Percentiles rank a stretch among this genome's conserved stretches.
Conservation (phyloP, 2,113 vertebrate species). For the Pontoporia blainvillei region DNA sequence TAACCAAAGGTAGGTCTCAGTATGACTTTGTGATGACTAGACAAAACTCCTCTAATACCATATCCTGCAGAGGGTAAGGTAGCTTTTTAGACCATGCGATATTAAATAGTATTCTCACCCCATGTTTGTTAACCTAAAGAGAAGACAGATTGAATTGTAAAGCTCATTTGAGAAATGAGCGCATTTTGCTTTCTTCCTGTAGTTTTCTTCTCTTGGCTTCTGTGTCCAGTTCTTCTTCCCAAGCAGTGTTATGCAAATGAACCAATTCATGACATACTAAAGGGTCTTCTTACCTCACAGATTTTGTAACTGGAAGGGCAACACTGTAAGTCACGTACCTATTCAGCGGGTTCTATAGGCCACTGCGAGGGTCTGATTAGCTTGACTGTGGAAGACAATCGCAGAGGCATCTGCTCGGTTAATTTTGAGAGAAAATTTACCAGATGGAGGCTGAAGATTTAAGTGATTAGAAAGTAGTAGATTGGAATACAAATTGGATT, state of each 20-base stretch:
- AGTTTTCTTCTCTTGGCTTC: conserved; percentile 72
- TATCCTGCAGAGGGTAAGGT: not conserved
- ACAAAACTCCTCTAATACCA: not conserved
- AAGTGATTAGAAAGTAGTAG: conserved; percentile 98
- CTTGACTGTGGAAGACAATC: conserved; percentile 90
- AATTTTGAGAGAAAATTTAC: conserved; percentile 90
- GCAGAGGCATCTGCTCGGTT: conserved; percentile 93
- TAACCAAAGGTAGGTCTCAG: not conserved
- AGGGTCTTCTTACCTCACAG: conserved; percentile 78
- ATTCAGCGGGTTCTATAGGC: conserved; percentile 81
- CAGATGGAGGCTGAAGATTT: conserved; percentile 98
- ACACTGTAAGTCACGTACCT: conserved; percentile 83
- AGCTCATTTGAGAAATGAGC: conserved; percentile 73
- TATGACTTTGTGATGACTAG: not conserved
- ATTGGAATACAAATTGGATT: conserved; percentile 99
- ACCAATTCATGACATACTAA: conserved; percentile 83
- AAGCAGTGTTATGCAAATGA: conserved; percentile 83
- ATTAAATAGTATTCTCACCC: conserved; percentile 55
- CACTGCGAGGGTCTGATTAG: conserved; percentile 85
- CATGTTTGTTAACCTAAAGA: conserved; percentile 51
- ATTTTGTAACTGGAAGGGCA: conserved; percentile 83
- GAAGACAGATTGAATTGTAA: conserved; percentile 66
- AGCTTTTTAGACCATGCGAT: not conserved
- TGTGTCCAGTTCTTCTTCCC: conserved; percentile 70
- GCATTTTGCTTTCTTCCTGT: conserved; percentile 62